Base-by-base conservation (phyloP, 2,888 invertebrate species). In the Octodonta nipae region DNA sequence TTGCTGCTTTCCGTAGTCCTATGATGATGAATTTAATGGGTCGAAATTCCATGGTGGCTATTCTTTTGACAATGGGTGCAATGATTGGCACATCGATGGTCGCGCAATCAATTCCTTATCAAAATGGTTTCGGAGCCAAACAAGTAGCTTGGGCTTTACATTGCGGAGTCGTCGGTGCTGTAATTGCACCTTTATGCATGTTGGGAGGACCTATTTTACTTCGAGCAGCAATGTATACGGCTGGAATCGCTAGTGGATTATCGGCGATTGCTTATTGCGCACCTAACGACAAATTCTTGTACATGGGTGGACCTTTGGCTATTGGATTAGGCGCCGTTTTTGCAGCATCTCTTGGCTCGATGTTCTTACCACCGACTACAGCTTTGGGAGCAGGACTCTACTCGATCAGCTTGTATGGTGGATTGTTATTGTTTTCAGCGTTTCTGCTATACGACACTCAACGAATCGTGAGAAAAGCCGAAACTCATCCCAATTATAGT, bases 381-480 rank as follows among this genome's bases (percentile, higher is more conserved):
- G 88, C 78, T 7, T 65, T 95, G 15, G 93, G 93, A 31, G 86
- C 91, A 39, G 88, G 93, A 29, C 61, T 96, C 8, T 85, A 91
- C 55, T 91, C 93, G 0, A 67, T 98, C 37, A 81, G 85, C 36
- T 58, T 98, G 31, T 98, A 98, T 56, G 98, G 98, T 32, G 98
- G 98, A n/a, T 69, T 98, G 27, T 67, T 96, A 15, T 70, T 98
- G 2, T 98, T 98, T 64, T 80, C 91, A 32, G 85, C 81, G 38
- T 89, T 96, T 59, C 65, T 98, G 25, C 68, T 98, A 2, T 93
- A 93, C 54, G 95, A 98, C 58, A 96, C 96, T 0, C 98, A 98
- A 61, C 72, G 78, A 43, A 83, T 98, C 47, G 71, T 98, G 31
- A 76, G 78, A 41, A 71, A 73, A 42, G 96, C 98, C 1, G 92